These are phyloP conservation scores for Sandelia bainsii DNA, from an alignment of 2,797 vertebrate genomes.

Conservation along the genomic window DNA sequence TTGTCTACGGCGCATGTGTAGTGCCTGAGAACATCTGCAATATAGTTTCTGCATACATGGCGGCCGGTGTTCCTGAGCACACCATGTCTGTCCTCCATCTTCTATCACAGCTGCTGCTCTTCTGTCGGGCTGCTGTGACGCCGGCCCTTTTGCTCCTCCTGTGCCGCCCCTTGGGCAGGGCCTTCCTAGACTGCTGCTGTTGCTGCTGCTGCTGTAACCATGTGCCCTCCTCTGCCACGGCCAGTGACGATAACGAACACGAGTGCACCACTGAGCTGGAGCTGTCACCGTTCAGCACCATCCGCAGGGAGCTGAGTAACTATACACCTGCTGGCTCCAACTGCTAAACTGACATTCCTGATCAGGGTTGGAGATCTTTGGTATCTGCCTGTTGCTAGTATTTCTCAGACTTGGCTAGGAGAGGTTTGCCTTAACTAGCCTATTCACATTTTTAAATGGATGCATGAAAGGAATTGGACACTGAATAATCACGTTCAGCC, in stretches of 20 bases:
- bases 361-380: slow-evolving; percentile 35
- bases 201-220: slow-evolving; percentile 89
- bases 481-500: slow-evolving; percentile 51
- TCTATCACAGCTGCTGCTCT: slow-evolving; percentile 95
- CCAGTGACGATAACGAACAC: slow-evolving; percentile 96
- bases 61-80: slow-evolving; percentile 91
- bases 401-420: slow-evolving; percentile 51
- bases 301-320: slow-evolving; percentile 95
- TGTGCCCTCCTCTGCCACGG: slow-evolving; percentile 88
- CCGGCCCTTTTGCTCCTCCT: slow-evolving; percentile 95
- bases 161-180: slow-evolving; percentile 95
- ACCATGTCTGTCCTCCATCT: slow-evolving; percentile 95
- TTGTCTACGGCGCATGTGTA: slow-evolving; percentile 95
- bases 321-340: slow-evolving; percentile 96
- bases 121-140: slow-evolving; percentile 95
- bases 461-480: slow-evolving; percentile 50
- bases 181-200: slow-evolving; percentile 97
- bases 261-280: slow-evolving; percentile 98
- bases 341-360: slow-evolving; percentile 81
- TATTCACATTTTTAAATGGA: slow-evolving; percentile 49
- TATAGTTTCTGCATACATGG: slow-evolving; percentile 97
- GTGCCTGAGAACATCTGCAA: slow-evolving; percentile 99
- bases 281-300: slow-evolving; percentile 97
- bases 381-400: slow-evolving; percentile 42
- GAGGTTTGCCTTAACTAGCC: slow-evolving; percentile 65